Base-by-base conservation (phyloP, 2,888 invertebrate genomes). In the Diaperis boleti region DNA sequence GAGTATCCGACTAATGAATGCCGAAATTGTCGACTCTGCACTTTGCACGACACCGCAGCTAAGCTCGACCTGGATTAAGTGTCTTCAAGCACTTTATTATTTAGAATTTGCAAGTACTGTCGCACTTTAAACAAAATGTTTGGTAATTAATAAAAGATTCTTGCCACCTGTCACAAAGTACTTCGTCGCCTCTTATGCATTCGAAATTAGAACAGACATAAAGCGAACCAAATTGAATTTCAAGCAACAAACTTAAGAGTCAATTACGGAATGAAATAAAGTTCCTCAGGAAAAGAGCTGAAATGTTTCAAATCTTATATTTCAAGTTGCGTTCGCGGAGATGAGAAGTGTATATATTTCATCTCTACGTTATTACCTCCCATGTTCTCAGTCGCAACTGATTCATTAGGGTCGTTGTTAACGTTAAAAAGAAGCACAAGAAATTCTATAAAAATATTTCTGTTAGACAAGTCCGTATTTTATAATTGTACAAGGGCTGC, bases 1-100 rank as follows among this genome's bases (percentile, higher is more conserved):
- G 66, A 70, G 67, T 62, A 68, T 69, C 67, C 63, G 61, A 68
- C 68, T 72, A 70, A 70, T 71, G 69, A 68, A 69, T 64, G 66
- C 68, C 68, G 56, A 70, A 71, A 73, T 68, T 70, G 68, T 66
- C 56, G 67, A 70, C 66, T 73, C 64, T 54, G 61, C 61, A 61
- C 54, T 61, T 54, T 44, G 29, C 7, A 26, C 59, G 50, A 59
- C 59, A 18, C 14, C 52, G 11, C 18, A 20, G 17, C 44, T 61
- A 54, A 61, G 35, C 61, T 5, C 54, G 35, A 39, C 39, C 17
- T 4, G 61, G 61, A 61, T 61, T 61, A 61, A 35, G 29, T 47
- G 54, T 55, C 45, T 61, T 61, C 55, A 54, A 54, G 54, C 61
- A 61, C 37, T 61, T 61, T 61, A 61, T 61, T 61, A 61, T 45